Conservation (phyloP, 1,140 invertebrate species). For the Conus ventricosus region DNA sequence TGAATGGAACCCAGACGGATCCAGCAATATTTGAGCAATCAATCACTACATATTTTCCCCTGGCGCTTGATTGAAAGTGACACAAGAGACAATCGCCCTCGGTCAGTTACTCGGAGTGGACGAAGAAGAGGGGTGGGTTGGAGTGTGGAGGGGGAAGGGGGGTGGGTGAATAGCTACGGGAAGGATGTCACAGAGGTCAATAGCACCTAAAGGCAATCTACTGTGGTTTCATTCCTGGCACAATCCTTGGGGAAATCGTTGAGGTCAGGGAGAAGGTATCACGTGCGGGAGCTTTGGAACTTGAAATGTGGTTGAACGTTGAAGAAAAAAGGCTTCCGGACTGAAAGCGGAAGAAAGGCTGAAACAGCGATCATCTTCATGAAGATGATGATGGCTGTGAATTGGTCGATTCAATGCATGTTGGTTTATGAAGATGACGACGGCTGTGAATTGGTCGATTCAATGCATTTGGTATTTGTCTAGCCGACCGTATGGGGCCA, state of each 20-base stretch:
- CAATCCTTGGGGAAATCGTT: neutral
- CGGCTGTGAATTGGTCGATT: too few relatives aligned
- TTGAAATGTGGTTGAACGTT: neutral
- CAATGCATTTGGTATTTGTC: too few relatives aligned
- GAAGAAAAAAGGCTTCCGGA: neutral
- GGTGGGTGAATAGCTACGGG: neutral
- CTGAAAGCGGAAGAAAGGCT: neutral
- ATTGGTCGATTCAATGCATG: too few relatives aligned
- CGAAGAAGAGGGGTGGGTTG: neutral
- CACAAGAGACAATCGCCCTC: neutral
- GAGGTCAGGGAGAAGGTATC: neutral
- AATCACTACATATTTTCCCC: slow-evolving; percentile 20
- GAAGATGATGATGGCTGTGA: too few relatives aligned
- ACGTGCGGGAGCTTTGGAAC: neutral
- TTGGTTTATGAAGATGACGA: too few relatives aligned
- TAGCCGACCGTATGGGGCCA: too few relatives aligned
- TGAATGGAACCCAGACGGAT: neutral
- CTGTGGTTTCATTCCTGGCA: neutral
- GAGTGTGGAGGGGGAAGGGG: neutral
- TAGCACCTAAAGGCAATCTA: neutral
- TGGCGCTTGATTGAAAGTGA: slow-evolving; percentile 19
- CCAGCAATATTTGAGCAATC: slow-evolving; percentile 20
- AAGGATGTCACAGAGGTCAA: neutral
- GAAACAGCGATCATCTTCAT: neutral
- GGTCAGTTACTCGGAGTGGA: neutral